Evolutionary conservation across 2,113 vertebrate species (phyloP).

Genomic region (Oxyruncus cristatus): DNA sequence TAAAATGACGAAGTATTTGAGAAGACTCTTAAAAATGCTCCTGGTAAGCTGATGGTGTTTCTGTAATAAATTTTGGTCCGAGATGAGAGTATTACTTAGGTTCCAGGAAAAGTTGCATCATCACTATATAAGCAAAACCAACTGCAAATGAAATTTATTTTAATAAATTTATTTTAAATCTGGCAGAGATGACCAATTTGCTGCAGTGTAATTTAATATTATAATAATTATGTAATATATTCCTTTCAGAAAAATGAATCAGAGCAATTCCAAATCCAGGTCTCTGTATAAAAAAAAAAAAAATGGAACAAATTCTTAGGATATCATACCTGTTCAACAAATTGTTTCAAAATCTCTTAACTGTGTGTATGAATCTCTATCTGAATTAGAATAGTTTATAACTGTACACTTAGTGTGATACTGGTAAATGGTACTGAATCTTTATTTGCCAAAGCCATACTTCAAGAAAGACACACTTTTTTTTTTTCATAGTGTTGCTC

Average conservation of each 20-base stretch:
- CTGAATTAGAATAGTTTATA: not conserved
- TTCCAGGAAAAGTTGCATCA: not conserved
- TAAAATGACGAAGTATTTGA: not conserved
- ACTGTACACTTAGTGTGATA: not conserved
- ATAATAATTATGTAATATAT: not conserved
- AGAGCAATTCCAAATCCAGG: not conserved
- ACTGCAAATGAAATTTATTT: not conserved
- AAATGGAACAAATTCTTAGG: not conserved
- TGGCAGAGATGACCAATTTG: not conserved
- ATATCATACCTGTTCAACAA: not conserved
- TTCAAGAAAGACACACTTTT: not conserved
- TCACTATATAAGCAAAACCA: not conserved
- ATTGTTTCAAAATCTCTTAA: not conserved
- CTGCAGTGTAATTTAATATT: not conserved
- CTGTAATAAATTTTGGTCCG: not conserved
- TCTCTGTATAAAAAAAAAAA: not conserved
- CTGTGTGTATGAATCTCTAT: not conserved
- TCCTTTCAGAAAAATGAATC: not conserved
- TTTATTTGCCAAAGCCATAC: not conserved
- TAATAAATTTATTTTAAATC: not conserved
- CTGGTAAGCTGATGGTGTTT: not conserved
- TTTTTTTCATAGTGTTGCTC: not conserved
- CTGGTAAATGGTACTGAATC: not conserved
- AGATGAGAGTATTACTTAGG: not conserved
- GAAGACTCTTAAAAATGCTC: not conserved